Evolutionary conservation across 2,113 vertebrate species (phyloP).

Genomic region (Platysteira castanea): DNA sequence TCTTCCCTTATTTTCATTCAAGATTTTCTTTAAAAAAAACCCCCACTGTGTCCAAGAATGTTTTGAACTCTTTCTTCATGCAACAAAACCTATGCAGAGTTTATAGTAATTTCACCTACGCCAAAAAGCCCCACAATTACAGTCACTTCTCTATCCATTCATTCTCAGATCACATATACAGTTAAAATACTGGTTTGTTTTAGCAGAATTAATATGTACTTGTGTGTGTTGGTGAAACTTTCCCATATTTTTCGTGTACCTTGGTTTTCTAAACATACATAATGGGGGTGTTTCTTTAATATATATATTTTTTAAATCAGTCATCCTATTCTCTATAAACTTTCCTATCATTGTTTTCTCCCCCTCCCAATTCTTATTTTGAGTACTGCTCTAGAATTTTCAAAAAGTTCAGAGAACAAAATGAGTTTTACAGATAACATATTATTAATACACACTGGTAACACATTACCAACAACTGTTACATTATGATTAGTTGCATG

Average conservation of each 20-base stretch:
- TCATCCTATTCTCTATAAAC: neutral
- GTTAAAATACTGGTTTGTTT: neutral
- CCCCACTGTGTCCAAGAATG: neutral
- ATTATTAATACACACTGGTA: neutral
- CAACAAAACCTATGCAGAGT: neutral
- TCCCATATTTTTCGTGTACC: neutral
- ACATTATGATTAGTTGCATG: neutral
- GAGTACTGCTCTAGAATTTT: neutral
- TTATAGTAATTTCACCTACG: neutral
- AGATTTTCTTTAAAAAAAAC: neutral
- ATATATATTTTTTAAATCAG: neutral
- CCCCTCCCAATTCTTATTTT: neutral
- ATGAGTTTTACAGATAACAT: neutral
- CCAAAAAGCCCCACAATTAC: neutral
- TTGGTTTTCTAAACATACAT: neutral
- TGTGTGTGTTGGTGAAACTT: neutral
- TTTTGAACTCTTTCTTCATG: neutral
- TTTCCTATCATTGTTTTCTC: neutral
- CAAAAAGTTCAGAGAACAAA: neutral
- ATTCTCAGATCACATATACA: neutral
- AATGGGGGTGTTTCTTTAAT: neutral
- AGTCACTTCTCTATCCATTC: neutral
- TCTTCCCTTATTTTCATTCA: neutral
- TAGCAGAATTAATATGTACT: neutral
- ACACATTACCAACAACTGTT: neutral